Base-by-base conservation (phyloP, 2,797 vertebrate species). In the Calcarius lapponicus region DNA sequence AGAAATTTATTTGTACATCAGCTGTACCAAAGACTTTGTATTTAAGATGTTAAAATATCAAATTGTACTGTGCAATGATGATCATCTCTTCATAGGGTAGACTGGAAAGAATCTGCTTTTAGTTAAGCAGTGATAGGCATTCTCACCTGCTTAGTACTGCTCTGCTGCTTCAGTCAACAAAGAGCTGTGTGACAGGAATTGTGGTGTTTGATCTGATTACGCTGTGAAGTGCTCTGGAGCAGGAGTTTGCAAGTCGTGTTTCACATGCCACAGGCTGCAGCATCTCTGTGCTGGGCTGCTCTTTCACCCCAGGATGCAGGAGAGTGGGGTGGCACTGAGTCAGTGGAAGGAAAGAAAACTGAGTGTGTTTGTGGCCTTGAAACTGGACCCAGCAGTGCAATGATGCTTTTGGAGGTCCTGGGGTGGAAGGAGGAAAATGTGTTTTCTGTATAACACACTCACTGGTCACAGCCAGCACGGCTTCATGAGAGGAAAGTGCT, bases 371-470 rank as follows among this genome's bases (percentile, higher is more conserved):
- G 54, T 80, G 45, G 28, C 53, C 38, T 71, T 8, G 7, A 51
- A 73, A 79, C 12, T 53, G 54, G 19, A 57, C 34, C n/a, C 57
- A 70, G 28, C n/a, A 83, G 40, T 58, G 22, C 28, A 18, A 0
- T 28, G 25, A 17, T 56, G 40, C 43, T 90, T 93, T 80, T 80
- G 57, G 60, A 86, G 34, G 43, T 38, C 19, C 20, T 56, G 15
- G 29, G 34, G 24, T 61, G 26, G 24, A 79, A 34, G n/a, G 29
- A 67, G 43, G 40, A 74, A 54, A 90, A 25, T 0, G 0, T 74
- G 24, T 11, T n/a, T 43, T 74, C 25, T n/a, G 8, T 62, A 7
- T 25, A 47, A 2, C 1, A 0, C 42, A 48, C 17, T 40, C 1
- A 3, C 25, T 31, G 31, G 26, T 9, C 50, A 78, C 57, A 70